Percentiles rank a stretch among this genome's conserved stretches.
Conservation (phyloP, 2,888 invertebrate genomes). For the Amphiduros pacificus region DNA sequence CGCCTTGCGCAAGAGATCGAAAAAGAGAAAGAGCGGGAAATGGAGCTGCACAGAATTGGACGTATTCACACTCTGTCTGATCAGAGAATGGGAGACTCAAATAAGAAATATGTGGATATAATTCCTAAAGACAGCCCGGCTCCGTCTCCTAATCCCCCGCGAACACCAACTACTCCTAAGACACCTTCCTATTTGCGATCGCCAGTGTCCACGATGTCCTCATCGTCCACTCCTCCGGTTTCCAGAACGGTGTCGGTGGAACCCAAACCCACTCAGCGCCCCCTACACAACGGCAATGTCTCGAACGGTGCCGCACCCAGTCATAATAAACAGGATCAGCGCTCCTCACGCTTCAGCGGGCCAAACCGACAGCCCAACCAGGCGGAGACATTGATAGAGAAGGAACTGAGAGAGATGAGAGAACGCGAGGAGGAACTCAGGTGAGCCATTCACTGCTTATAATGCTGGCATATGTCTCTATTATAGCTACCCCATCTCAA, state of each 20-base stretch:
- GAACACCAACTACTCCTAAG: constrained; percentile 2
- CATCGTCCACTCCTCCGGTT: constrained; percentile 6
- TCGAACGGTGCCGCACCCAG: background rate
- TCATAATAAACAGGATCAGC: background rate
- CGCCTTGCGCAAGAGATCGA: constrained; percentile 88
- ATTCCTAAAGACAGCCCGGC: constrained; percentile 33
- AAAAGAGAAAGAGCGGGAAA: constrained; percentile 81
- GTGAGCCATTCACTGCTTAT: constrained; percentile 47
- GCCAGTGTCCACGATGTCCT: constrained; percentile 18
- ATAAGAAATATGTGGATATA: constrained; percentile 51
- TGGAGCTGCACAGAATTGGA: constrained; percentile 73
- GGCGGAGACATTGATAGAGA: constrained; percentile 85
- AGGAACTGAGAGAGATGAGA: constrained; percentile 82
- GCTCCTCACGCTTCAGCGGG: constrained; percentile 1
- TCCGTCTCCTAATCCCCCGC: constrained; percentile 21
- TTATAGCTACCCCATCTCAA: background rate
- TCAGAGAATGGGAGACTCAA: constrained; percentile 64
- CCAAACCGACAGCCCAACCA: background rate
- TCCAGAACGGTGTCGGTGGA: constrained; percentile 4
- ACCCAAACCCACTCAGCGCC: constrained; percentile 2
- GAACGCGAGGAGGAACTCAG: constrained; percentile 79
- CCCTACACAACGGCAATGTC: constrained; percentile 15
- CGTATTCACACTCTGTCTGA: constrained; percentile 65
- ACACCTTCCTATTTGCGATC: background rate
- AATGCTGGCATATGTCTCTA: background rate